These are phyloP conservation scores for Spodoptera litura DNA, from an alignment of 1,140 invertebrate species.

Conservation along the genomic window DNA sequence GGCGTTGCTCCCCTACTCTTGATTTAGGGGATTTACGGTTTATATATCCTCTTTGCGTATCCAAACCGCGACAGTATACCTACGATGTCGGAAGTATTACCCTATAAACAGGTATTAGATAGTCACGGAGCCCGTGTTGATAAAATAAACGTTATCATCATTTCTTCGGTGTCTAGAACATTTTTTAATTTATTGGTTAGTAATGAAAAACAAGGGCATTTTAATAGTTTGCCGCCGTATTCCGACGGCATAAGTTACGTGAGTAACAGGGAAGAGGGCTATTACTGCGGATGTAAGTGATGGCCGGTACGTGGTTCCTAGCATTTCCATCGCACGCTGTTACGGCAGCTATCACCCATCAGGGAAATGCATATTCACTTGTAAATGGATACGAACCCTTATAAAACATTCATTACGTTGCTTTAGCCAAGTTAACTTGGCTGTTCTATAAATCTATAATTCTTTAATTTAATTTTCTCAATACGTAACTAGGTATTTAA, in stretches of 20 bases:
- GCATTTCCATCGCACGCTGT: slow-evolving; percentile 20
- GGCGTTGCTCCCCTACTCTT: slow-evolving; percentile 15
- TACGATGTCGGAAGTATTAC: slow-evolving; percentile 37
- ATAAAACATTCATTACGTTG: neutral
- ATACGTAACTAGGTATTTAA: neutral
- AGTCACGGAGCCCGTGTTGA: slow-evolving; percentile 2
- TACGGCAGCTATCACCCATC: slow-evolving; percentile 2
- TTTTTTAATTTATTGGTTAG: neutral
- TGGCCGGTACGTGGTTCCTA: slow-evolving; percentile 17
- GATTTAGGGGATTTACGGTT: slow-evolving; percentile 41
- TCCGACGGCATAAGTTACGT: slow-evolving; percentile 12
- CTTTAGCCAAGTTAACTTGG: no score
- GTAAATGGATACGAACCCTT: neutral
- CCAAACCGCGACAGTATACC: slow-evolving; percentile 16
- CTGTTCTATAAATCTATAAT: neutral
- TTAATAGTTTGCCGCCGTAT: slow-evolving; percentile 18
- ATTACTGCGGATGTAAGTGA: slow-evolving; percentile 38
- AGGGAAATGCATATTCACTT: slow-evolving; percentile 35
- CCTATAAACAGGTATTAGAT: slow-evolving; percentile 22
- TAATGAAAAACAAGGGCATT: slow-evolving; percentile 28
- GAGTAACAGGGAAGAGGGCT: slow-evolving; percentile 27
- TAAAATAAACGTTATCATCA: neutral
- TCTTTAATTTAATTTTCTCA: slow-evolving; percentile 10
- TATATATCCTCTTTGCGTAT: slow-evolving; percentile 33
- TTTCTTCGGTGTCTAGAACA: neutral